A percentile compares a stretch with the other conserved stretches of the same genome.
These are phyloP conservation scores for Urocyon cinereoargenteus DNA, from an alignment of 2,797 vertebrate species.

Conservation along the genomic window DNA sequence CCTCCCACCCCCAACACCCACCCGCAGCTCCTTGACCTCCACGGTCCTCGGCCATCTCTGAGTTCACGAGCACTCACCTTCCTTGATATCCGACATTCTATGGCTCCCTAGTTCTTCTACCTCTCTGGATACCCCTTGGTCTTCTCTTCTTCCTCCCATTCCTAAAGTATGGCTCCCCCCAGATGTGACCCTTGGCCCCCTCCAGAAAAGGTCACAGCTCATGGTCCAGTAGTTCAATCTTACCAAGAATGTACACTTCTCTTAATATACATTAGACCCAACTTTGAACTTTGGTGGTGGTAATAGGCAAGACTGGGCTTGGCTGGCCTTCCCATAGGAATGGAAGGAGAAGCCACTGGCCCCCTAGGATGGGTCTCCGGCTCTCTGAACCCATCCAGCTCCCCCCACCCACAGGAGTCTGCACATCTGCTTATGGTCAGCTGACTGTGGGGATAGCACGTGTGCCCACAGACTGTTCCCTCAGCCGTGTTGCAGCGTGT, in stretches of 20 bases:
- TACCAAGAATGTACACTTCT: background rate
- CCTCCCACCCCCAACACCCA: too few species aligned
- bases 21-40: background rate
- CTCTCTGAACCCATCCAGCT: background rate
- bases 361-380: background rate
- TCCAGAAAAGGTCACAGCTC: background rate
- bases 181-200: background rate
- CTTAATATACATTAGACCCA: background rate
- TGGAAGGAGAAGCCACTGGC: background rate
- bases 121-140: background rate
- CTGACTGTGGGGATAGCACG: background rate
- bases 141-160: too few species aligned
- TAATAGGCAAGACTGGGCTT: background rate
- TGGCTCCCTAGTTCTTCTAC: background rate
- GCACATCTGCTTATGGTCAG: background rate
- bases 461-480: fast-evolving
- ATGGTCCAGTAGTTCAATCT: background rate
- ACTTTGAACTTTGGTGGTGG: background rate
- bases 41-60: too few species aligned
- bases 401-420: fast-evolving
- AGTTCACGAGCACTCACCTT: background rate
- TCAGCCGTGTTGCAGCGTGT: fast-evolving
- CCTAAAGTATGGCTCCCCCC: background rate
- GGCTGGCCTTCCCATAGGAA: background rate
- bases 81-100: too few species aligned